A percentile compares a stretch with the other conserved stretches of the same genome.
phyloP scores from a whole-genome alignment of 2,113 vertebrate genomes.

The Pelmatolapia mariae region DNA sequence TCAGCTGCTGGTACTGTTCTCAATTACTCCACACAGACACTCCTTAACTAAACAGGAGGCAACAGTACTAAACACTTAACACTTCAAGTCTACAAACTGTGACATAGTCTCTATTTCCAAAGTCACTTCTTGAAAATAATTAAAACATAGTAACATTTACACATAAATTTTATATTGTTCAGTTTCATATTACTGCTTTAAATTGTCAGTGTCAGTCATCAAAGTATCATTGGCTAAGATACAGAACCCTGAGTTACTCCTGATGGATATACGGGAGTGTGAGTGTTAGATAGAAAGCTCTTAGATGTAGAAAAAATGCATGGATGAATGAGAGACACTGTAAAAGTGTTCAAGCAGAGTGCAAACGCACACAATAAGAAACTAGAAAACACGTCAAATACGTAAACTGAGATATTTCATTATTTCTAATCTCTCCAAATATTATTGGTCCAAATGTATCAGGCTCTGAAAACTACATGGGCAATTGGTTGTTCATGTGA shows the following conservation, averaged over 20 bases:
- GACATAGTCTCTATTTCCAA: neutral
- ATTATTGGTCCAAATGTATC: neutral
- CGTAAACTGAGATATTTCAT: neutral
- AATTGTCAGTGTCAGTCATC: neutral
- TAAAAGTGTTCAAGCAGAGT: neutral
- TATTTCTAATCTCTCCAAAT: neutral
- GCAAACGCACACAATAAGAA: rapidly evolving
- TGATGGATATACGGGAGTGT: neutral
- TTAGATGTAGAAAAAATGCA: neutral
- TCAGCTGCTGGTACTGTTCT: neutral
- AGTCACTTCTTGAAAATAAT: neutral
- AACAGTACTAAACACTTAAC: neutral
- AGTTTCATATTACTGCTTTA: neutral
- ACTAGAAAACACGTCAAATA: neutral
- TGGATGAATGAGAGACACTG: rapidly evolving
- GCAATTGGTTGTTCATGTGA: neutral
- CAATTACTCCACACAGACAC: neutral
- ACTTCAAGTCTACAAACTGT: neutral
- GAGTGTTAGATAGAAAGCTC: neutral
- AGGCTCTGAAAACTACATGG: neutral
- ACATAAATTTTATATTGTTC: neutral
- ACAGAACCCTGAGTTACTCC: neutral
- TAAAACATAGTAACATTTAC: neutral
- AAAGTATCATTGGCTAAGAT: neutral
- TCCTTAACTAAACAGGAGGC: neutral